Conservation (phyloP, 2,113 vertebrate species). For the Eptesicus fuscus region DNA sequence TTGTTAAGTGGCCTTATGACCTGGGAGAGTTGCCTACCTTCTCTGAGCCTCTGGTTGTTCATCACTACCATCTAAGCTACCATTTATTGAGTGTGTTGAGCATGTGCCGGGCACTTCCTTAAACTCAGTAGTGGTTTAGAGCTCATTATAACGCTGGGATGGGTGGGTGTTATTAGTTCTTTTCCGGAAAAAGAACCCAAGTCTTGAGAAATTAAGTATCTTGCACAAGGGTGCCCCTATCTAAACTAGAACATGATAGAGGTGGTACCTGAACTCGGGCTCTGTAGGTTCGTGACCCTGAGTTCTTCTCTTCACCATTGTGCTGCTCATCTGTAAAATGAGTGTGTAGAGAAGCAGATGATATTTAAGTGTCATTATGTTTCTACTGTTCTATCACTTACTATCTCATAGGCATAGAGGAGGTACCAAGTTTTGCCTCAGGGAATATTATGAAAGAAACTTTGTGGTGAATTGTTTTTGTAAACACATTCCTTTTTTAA, state of each 20-base stretch:
- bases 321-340: conserved; percentile 13
- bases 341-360: conserved; percentile 7
- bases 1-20: not conserved
- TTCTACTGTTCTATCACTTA: not conserved
- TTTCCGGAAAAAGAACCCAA: not conserved
- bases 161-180: not conserved
- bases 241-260: not conserved
- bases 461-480: not conserved
- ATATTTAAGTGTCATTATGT: not conserved
- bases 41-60: not conserved
- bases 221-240: not conserved
- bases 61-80: not conserved
- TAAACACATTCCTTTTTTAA: not conserved
- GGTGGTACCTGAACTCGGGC: not conserved
- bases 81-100: not conserved
- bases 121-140: conserved; percentile 22
- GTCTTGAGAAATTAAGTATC: not conserved
- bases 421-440: not conserved
- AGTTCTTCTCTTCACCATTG: not conserved
- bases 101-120: not conserved
- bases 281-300: not conserved
- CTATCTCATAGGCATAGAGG: not conserved
- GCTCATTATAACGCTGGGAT: not conserved
- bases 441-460: not conserved
- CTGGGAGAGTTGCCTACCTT: not conserved